Evolutionary conservation across 2,797 vertebrate genomes (phyloP).

Genomic region (Melanotaenia trifasciata): DNA sequence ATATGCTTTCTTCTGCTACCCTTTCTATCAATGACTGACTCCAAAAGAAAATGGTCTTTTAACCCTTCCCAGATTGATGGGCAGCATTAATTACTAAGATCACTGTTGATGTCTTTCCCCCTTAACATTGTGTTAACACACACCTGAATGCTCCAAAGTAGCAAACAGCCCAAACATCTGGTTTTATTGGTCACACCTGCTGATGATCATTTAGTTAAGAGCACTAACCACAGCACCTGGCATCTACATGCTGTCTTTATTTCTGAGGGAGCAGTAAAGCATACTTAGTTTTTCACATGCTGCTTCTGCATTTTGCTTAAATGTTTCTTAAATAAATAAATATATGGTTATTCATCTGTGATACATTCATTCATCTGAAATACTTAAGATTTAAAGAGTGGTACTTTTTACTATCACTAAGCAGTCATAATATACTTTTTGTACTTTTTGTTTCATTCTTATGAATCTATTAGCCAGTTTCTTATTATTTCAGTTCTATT

Average conservation of each 20-base stretch:
- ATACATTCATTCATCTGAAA: no score
- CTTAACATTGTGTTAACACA: no score
- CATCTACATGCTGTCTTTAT: neutral
- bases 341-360: neutral
- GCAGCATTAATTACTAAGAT: no score
- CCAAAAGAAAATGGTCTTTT: no score
- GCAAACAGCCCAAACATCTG: no score
- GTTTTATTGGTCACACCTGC: no score
- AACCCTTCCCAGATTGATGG: no score
- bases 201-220: no score
- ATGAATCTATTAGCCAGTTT: constrained; percentile 47
- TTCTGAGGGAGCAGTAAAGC: neutral
- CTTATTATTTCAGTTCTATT: constrained; percentile 63
- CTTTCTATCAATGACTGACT: neutral
- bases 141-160: no score
- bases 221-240: neutral
- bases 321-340: neutral
- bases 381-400: neutral
- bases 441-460: constrained; percentile 13
- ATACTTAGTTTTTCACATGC: neutral
- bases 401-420: neutral
- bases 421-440: neutral
- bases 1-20: neutral
- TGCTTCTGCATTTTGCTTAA: neutral
- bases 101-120: no score